Evolutionary conservation across 2,888 invertebrate genomes (phyloP), one percentile per base, ranked within the genome.

Genomic region (Exephanes ischioxanthus): DNA sequence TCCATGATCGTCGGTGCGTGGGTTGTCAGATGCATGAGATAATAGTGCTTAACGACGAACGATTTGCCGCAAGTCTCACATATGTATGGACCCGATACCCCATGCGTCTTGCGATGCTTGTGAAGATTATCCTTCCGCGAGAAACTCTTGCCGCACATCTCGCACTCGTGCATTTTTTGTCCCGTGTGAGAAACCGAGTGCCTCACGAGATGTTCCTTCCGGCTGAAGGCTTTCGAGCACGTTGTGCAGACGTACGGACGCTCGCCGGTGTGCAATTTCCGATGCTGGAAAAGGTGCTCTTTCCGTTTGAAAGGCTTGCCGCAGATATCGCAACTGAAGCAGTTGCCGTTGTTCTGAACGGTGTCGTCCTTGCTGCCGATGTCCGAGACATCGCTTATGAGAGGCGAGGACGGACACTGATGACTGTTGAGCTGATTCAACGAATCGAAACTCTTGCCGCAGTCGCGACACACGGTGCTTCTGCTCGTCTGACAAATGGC

Each of bases 151-250:
- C 95, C 95, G 88, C 96, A 96, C 75, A 95, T 93, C 83, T 96
- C 96, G 91, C 96, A 96, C 68, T 95, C 95, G 90, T 95, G 96
- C 94, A 96, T 95, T 89, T 96, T 96, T 88, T 96, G 95, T 0
- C 96, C 96, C 0, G 96, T 96, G 89, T 97, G 96, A 2, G 96
- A 96, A 0, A 96, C 95, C 83, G 95, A 94, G 91, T 97, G 97
- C 3, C 96, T 94, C 79, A 96, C 94, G 72, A 97, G 91, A 91
- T 97, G 97, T 90, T 97, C 96, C 88, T 97, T 96, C 2, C 96
- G 95, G 90, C 96, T 96, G 90, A 96, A 97, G 0, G 96, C 95
- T 90, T 96, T 96, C 66, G 95, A 95, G 90, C 97, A 97, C 55
- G 96, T 95, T 0, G 95, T 95, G 87, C 96, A 97, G 30, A 95